Conservation (phyloP, 2,113 vertebrate species). For the Equus quagga region DNA sequence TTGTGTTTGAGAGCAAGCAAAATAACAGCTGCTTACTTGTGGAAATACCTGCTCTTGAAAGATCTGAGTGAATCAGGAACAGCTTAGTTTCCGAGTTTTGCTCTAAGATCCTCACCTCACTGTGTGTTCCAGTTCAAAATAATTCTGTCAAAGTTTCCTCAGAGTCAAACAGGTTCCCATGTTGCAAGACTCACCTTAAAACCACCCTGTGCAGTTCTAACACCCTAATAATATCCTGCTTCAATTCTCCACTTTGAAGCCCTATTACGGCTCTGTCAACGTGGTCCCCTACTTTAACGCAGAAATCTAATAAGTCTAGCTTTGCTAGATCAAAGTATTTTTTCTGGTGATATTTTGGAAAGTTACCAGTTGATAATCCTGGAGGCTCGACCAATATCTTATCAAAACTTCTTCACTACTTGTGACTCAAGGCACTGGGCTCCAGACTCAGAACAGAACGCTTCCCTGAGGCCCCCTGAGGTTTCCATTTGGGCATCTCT, state of each 20-base stretch:
- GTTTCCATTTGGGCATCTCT: not conserved
- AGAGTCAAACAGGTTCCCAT: not conserved
- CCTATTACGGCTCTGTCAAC: not conserved
- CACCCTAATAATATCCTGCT: not conserved
- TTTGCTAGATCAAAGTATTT: not conserved
- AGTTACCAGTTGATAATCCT: not conserved
- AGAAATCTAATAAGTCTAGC: not conserved
- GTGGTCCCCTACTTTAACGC: not conserved
- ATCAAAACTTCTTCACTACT: not conserved
- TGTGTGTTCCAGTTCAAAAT: not conserved
- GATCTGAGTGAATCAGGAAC: not conserved
- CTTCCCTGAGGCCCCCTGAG: not conserved
- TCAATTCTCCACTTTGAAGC: not conserved
- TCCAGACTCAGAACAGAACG: not conserved
- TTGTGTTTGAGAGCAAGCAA: not conserved
- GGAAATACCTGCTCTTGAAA: not conserved
- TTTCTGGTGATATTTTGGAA: not conserved
- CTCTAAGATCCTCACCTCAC: not conserved
- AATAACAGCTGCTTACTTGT: not conserved
- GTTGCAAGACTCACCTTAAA: not conserved
- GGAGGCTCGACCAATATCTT: not conserved
- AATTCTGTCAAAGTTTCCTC: not conserved
- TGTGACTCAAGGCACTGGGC: not conserved
- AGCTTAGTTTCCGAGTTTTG: not conserved
- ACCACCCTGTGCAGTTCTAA: not conserved